A percentile compares a stretch with the other conserved stretches of the same genome.
Conservation (phyloP, 2,888 invertebrate genomes). For the Acheta domesticus region DNA sequence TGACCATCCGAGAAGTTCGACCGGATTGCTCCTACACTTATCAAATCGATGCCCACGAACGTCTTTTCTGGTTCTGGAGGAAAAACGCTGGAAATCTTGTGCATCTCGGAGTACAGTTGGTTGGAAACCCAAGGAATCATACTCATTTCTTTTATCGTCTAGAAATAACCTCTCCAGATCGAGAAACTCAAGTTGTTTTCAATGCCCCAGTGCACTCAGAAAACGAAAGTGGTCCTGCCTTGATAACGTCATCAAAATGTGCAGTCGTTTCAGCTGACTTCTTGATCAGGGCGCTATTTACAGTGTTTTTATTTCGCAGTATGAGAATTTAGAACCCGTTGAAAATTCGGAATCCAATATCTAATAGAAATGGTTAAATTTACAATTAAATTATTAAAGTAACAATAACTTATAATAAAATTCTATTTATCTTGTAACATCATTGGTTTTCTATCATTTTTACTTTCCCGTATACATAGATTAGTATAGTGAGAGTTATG, state of each 20-base stretch:
- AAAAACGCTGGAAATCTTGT: not conserved
- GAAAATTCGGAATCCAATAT: not conserved
- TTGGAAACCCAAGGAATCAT: not conserved
- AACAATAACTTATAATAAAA: too few species aligned
- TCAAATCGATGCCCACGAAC: not conserved
- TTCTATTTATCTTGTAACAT: too few species aligned
- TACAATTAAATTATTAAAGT: too few species aligned
- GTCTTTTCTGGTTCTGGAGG: not conserved
- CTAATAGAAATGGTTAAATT: not conserved
- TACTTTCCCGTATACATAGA: too few species aligned
- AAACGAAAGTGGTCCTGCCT: not conserved
- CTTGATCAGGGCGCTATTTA: not conserved
- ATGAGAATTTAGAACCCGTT: not conserved
- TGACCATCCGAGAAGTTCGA: not conserved
- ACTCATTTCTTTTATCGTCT: not conserved
- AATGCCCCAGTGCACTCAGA: not conserved
- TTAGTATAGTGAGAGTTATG: too few species aligned
- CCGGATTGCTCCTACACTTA: not conserved
- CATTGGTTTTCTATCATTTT: too few species aligned
- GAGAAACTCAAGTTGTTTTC: slow-evolving; percentile 6
- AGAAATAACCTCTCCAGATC: not conserved
- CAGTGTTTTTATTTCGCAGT: not conserved
- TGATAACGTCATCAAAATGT: not conserved
- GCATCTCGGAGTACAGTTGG: not conserved
- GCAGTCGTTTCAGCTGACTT: not conserved